phyloP scores from a whole-genome alignment of 2,797 vertebrate genomes.

The Chrosomus eos region DNA sequence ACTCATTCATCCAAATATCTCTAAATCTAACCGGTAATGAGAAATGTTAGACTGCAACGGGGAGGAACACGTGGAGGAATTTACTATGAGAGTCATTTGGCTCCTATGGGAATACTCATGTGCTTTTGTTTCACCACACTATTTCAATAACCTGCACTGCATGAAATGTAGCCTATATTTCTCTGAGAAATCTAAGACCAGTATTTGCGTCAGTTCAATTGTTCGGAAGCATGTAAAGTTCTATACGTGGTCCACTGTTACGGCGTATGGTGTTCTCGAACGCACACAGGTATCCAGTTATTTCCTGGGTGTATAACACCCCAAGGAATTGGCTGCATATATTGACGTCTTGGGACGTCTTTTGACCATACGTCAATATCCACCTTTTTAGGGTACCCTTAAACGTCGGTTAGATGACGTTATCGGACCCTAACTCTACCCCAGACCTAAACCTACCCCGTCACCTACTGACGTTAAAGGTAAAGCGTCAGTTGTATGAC shows the following conservation, averaged over 20 bases:
- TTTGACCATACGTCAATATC: no score
- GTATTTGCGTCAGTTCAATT: not conserved
- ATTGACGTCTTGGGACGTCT: no score
- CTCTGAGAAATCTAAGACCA: not conserved
- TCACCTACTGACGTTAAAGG: no score
- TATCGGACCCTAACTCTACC: no score
- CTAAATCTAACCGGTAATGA: not conserved
- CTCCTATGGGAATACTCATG: not conserved
- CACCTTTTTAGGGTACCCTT: no score
- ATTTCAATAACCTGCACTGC: not conserved
- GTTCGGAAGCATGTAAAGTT: not conserved
- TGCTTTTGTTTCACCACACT: not conserved
- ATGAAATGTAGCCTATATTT: not conserved
- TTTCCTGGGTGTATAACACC: not conserved
- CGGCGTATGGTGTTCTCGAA: not conserved
- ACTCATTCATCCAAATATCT: slow-evolving; percentile 13
- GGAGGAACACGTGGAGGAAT: not conserved
- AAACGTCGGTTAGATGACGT: no score
- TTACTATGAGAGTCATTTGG: not conserved
- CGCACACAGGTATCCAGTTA: not conserved
- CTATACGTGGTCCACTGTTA: not conserved
- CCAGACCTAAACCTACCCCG: no score
- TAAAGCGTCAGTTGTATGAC: no score
- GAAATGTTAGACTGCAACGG: not conserved
- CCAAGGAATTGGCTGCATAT: not conserved